phyloP scores from a whole-genome alignment of 2,797 vertebrate species.

The Yasuhikotakia modesta region DNA sequence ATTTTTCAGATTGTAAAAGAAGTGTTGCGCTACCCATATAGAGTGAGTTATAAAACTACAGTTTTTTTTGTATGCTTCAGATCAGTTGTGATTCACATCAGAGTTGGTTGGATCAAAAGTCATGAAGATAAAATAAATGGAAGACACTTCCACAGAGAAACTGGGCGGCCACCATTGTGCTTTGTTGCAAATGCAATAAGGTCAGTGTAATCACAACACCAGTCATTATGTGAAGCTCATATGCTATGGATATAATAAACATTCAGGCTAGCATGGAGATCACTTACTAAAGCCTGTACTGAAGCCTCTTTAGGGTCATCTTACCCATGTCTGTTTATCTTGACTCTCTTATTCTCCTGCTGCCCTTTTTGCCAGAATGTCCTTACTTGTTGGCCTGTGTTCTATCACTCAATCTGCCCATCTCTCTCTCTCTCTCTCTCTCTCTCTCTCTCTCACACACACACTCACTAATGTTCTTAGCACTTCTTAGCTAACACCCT shows the following conservation, averaged over 20 bases:
- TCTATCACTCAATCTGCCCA: slow-evolving; percentile 46
- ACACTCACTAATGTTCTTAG: slow-evolving; percentile 55
- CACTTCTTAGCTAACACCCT: slow-evolving; percentile 60
- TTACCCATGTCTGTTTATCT: neutral
- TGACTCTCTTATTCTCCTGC: neutral
- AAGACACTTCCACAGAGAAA: neutral
- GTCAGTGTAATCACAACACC: neutral
- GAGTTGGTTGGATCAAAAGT: neutral
- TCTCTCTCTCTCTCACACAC: no score
- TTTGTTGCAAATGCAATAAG: slow-evolving; percentile 21
- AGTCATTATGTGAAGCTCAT: neutral
- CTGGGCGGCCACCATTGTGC: neutral
- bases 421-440: slow-evolving; percentile 40
- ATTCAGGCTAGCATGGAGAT: neutral
- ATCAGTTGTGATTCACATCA: neutral
- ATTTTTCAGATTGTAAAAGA: neutral
- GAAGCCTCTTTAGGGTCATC: slow-evolving; percentile 24
- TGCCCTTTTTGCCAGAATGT: neutral
- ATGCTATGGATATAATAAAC: slow-evolving; percentile 8
- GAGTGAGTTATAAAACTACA: neutral
- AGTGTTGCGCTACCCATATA: neutral
- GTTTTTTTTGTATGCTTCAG: neutral
- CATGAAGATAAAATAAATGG: no score
- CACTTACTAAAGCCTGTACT: neutral
- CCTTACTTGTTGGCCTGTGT: slow-evolving; percentile 33